Evolutionary conservation across 2,113 vertebrate genomes (phyloP).

Genomic region (Hyla sarda): DNA sequence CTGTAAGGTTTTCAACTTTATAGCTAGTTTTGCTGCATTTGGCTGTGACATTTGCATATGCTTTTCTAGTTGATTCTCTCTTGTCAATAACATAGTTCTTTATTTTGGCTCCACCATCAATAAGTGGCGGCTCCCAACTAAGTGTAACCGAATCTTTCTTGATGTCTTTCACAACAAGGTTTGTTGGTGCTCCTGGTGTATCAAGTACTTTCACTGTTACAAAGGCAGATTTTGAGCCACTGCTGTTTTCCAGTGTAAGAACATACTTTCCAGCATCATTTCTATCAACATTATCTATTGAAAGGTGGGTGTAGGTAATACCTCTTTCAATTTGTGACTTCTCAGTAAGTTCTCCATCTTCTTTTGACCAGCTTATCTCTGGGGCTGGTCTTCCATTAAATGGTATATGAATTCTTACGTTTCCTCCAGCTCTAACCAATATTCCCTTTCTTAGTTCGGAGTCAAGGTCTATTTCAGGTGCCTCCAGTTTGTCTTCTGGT

Average conservation of each 20-base stretch:
- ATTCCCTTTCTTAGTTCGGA: slow-evolving; percentile 95
- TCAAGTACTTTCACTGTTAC: slow-evolving; percentile 95
- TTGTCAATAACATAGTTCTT: slow-evolving; percentile 97
- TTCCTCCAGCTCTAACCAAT: slow-evolving; percentile 88
- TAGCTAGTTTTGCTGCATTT: slow-evolving; percentile 94
- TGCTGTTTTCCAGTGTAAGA: slow-evolving; percentile 90
- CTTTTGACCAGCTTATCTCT: slow-evolving; percentile 91
- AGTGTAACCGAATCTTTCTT: slow-evolving; percentile 88
- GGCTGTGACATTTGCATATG: slow-evolving; percentile 89
- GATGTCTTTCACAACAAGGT: slow-evolving; percentile 88
- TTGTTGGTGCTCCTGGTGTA: slow-evolving; percentile 90
- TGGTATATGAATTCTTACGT: slow-evolving; percentile 89
- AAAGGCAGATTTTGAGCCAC: slow-evolving; percentile 93
- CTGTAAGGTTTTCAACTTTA: slow-evolving; percentile 89
- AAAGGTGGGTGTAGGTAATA: slow-evolving; percentile 87
- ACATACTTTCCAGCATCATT: slow-evolving; percentile 96
- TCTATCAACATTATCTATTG: slow-evolving; percentile 92
- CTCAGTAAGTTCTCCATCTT: slow-evolving; percentile 88
- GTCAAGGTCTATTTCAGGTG: slow-evolving; percentile 93
- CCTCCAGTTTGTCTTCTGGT: slow-evolving; percentile 92
- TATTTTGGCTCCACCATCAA: slow-evolving; percentile 93
- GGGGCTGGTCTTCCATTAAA: slow-evolving; percentile 93
- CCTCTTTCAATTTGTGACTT: slow-evolving; percentile 90
- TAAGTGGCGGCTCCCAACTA: slow-evolving; percentile 93
- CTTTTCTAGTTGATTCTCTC: slow-evolving; percentile 93